Conservation (phyloP, 37 sponge, comb jelly and placozoan species). For the Dysidea cf. avara region DNA sequence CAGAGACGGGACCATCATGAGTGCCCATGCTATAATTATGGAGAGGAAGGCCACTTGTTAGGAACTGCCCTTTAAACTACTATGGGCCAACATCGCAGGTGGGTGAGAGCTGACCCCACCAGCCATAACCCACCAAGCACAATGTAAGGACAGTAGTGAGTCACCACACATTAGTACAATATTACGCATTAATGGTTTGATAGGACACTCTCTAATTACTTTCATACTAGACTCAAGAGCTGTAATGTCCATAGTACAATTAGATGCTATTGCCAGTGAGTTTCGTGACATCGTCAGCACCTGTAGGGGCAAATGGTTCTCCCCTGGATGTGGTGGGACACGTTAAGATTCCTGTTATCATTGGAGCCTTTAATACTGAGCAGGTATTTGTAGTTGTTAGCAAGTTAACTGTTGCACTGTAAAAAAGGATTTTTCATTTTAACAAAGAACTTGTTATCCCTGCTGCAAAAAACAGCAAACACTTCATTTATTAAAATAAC, state of each 20-base stretch:
- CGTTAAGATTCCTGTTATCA: neutral
- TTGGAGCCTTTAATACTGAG: slow-evolving; percentile 2
- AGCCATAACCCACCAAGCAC: slow-evolving; percentile 4
- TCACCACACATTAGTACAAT: neutral
- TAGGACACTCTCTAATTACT: neutral
- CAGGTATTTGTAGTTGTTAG: no score
- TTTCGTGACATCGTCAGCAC: no score
- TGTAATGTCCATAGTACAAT: slow-evolving; percentile 7
- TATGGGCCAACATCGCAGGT: slow-evolving; percentile 14
- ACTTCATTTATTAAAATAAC: no score
- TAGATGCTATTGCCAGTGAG: neutral
- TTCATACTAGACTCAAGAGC: slow-evolving; percentile 23
- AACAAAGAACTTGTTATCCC: no score
- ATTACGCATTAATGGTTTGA: neutral
- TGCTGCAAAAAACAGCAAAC: no score
- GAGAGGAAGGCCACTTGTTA: slow-evolving; percentile 19
- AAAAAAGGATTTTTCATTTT: no score
- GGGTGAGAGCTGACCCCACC: slow-evolving; percentile 3
- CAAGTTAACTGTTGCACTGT: no score
- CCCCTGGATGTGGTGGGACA: slow-evolving; percentile 13
- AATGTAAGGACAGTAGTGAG: neutral
- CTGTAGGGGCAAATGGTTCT: slow-evolving; percentile 8
- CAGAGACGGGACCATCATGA: no score
- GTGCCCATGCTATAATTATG: slow-evolving; percentile 12
- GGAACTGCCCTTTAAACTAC: slow-evolving; percentile 31